Evolutionary conservation across 2,113 vertebrate genomes (phyloP), one percentile per base, ranked within the genome.

Genomic region (Ia io): DNA sequence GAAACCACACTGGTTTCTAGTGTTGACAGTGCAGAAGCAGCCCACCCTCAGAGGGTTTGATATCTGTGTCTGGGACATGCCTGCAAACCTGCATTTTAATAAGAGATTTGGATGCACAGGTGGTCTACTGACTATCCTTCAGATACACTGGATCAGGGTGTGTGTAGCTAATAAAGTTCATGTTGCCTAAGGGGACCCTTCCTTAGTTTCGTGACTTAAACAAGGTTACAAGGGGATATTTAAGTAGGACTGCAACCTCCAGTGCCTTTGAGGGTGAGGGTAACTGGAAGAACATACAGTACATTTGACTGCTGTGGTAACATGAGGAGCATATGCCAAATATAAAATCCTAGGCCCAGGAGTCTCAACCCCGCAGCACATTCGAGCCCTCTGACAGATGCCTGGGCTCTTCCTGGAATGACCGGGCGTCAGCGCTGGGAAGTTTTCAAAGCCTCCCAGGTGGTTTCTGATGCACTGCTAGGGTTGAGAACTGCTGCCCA

Each of bases 301-400:
- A 25, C 30, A 23, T 74, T 92, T 90, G 32, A 35, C 74, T 92
- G 9, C 76, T 88, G 14, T 87, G 79, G 61, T 88, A 90, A 95
- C 84, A 61, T 74, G 13, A 63, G 73, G 74, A 85, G 16, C 63
- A 56, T 83, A 77, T 28, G 82, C 22, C 69, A 85, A 82, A 8
- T 42, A 5, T 59, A 76, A 84, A 84, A 91, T 88, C 6, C 28
- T 18, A n/a, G 35, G 11, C 37, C 9, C 10, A 4, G 42, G 44
- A 53, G 10, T 53, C 25, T 91, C 51, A 79, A 22, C 44, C 47
- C 40, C 70, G 32, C 10, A 92, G 79, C 20, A 44, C 14, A 8
- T 53, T 42, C 44, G 25, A 65, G 17, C 6, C 30, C 22, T 65
- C 49, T 32, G 37, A 84, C 1, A 18, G 56, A 20, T 84, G 23